Conservation (phyloP, 2,888 invertebrate genomes). For the Chaetogeoica ovagalla region DNA sequence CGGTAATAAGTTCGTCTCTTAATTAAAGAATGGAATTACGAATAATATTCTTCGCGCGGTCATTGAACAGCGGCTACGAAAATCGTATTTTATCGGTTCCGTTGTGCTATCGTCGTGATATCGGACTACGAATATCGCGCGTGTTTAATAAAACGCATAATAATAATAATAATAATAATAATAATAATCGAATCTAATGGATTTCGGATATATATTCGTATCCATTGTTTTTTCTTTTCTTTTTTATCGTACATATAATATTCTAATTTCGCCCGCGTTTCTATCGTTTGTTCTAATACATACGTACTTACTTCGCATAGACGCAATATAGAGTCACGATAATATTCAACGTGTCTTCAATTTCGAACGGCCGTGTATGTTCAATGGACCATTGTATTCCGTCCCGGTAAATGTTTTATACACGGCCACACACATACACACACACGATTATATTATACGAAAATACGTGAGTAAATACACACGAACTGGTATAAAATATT, state of each 20-base stretch:
- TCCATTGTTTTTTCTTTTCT: constrained; percentile 31
- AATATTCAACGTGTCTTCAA: constrained; percentile 20
- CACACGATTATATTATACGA: too few species aligned
- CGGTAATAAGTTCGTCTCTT: constrained; percentile 15
- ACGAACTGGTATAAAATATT: too few species aligned
- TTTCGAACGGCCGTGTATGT: constrained; percentile 24
- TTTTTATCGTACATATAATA: constrained; percentile 10
- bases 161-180: constrained; percentile 1
- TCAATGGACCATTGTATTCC: constrained; percentile 51
- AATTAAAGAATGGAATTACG: not conserved
- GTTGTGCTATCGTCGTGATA: constrained; percentile 21
- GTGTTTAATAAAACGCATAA: constrained; percentile 38
- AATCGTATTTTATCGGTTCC: constrained; percentile 6
- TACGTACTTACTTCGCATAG: not conserved
- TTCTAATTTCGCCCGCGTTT: constrained; percentile 36
- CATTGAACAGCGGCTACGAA: not conserved
- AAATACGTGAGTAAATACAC: too few species aligned
- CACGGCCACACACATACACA: not conserved
- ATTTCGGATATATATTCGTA: constrained; percentile 45
- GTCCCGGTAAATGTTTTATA: not conserved
- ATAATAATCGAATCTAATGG: constrained; percentile 36
- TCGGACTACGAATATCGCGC: constrained; percentile 1
- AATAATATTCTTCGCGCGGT: constrained; percentile 3
- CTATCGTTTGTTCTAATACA: constrained; percentile 27
- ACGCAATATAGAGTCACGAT: constrained; percentile 29